Conservation (phyloP, 2,888 invertebrate species). For the Corbicula japonica region DNA sequence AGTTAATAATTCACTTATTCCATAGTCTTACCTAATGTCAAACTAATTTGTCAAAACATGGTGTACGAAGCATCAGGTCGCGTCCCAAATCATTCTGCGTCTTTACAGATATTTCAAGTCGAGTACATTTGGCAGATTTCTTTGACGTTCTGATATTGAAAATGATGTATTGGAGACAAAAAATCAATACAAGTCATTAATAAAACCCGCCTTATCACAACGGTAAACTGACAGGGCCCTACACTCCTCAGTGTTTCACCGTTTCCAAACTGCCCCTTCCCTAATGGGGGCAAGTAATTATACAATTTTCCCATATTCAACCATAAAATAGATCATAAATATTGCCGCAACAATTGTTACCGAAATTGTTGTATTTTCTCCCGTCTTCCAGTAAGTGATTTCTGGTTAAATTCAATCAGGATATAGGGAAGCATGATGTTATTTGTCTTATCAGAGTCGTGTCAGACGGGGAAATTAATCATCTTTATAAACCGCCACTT, state of each 20-base stretch:
- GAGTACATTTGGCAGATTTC: constrained; percentile 63
- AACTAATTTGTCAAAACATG: constrained; percentile 70
- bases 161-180: constrained; percentile 67
- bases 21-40: constrained; percentile 66
- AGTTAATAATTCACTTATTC: constrained; percentile 52
- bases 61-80: constrained; percentile 64
- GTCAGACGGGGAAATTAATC: constrained; percentile 27
- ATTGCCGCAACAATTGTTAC: constrained; percentile 58
- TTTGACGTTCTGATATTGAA: constrained; percentile 70
- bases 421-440: constrained; percentile 19
- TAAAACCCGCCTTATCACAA: constrained; percentile 65
- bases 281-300: constrained; percentile 70
- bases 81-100: constrained; percentile 48
- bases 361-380: constrained; percentile 35
- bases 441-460: constrained; percentile 31
- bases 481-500: constrained; percentile 6
- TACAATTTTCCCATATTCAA: constrained; percentile 60
- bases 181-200: constrained; percentile 69
- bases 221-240: constrained; percentile 63
- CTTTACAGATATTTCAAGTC: constrained; percentile 63
- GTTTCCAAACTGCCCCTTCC: constrained; percentile 65
- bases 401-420: constrained; percentile 48
- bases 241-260: constrained; percentile 53
- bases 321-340: constrained; percentile 56
- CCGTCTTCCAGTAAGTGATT: constrained; percentile 52